phyloP scores from a whole-genome alignment of 2,888 invertebrate genomes.

The Villa cingulata region DNA sequence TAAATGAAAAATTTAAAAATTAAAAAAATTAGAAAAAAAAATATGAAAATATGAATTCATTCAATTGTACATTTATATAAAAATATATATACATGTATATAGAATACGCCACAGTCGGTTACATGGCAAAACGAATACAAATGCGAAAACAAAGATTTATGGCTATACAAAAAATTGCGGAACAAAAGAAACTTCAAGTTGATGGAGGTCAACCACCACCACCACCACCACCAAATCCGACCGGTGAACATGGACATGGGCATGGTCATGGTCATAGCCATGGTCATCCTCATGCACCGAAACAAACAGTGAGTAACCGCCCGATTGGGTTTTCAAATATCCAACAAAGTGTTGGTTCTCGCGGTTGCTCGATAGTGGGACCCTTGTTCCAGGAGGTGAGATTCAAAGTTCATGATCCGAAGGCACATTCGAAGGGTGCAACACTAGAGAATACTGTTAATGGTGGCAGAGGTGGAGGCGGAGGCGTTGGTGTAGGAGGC shows the following conservation, averaged over 20 bases:
- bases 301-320: constrained; percentile 39
- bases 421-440: constrained; percentile 85
- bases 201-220: constrained; percentile 60
- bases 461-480: constrained; percentile 53
- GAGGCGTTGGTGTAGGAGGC: constrained; percentile 42
- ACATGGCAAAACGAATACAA: constrained; percentile 94
- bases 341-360: constrained; percentile 38
- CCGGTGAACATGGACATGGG: constrained; percentile 40
- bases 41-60: too few species aligned
- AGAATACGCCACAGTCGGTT: constrained; percentile 97
- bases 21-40: too few species aligned
- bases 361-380: constrained; percentile 48
- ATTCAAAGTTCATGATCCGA: constrained; percentile 88
- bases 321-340: constrained; percentile 39
- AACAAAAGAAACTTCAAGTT: constrained; percentile 77
- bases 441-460: constrained; percentile 85
- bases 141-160: constrained; percentile 89
- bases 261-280: constrained; percentile 38
- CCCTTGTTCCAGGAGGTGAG: constrained; percentile 78
- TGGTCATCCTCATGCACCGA: constrained; percentile 39
- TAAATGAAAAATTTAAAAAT: too few species aligned
- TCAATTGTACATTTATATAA: too few species aligned
- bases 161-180: constrained; percentile 82
- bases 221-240: constrained; percentile 62
- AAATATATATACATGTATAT: constrained; percentile 20